Base-by-base conservation (phyloP, 2,888 invertebrate species). In the Rhogogaster chlorosoma region DNA sequence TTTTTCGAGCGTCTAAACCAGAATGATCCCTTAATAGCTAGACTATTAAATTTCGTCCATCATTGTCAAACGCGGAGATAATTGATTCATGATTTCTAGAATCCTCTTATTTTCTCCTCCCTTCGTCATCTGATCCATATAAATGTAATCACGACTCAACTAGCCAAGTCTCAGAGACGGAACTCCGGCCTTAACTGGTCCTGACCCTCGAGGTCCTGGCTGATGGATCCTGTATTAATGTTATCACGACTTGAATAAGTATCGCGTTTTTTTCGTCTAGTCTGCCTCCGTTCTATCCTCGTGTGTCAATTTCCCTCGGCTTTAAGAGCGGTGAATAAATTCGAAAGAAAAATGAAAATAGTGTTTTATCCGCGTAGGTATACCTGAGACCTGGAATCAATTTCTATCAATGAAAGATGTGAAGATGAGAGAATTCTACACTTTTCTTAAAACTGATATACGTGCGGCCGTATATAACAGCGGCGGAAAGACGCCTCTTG, bases 131-230 rank as follows among this genome's bases (percentile, higher is more conserved):
- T 88, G 90, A 91, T 91, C 89, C 90, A 90, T 90, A 90, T 88
- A 89, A 92, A 90, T 90, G 90, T 89, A 91, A 91, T 91, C 90
- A 90, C 91, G 89, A 91, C 89, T 75, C 15, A 15, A 29, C n/a
- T 4, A n/a, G 18, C 9, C 4, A 75, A 61, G 22, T 10, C 53
- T 53, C 61, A 22, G 22, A 61, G 75, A 70, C 42, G 26, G 26
- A 22, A 42, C 32, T 85, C 45, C 70, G 53, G 71, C 49, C 45
- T 10, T 26, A 36, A 61, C 45, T 49, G 64, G 32, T 84, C 82
- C 84, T 70, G 64, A 67, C 61, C 85, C 78, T 85, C 67, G 73
- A 82, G 84, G 87, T 87, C 89, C 88, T 75, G n/a, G 49, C 75
- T 75, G 75, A 75, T 88, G 85, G 84, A 89, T 89, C 87, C 87